Evolutionary conservation across 2,113 vertebrate genomes (phyloP).

Genomic region (Mobula hypostoma): DNA sequence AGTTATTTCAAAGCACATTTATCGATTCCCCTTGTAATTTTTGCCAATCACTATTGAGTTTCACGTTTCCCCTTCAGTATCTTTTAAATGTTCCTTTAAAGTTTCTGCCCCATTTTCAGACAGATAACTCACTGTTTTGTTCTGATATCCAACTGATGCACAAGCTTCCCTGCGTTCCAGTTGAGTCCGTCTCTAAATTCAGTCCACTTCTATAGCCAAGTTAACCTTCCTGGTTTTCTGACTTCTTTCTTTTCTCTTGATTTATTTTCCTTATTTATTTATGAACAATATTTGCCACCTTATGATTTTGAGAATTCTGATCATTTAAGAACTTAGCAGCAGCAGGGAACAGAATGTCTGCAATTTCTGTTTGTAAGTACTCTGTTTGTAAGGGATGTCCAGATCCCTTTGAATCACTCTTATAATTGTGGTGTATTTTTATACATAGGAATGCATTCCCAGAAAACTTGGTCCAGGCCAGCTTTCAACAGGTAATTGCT

Average conservation of each 20-base stretch:
- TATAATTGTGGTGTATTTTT: neutral
- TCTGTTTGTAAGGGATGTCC: neutral
- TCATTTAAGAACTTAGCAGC: neutral
- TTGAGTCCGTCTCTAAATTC: neutral
- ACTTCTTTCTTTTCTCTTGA: neutral
- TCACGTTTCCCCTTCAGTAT: neutral
- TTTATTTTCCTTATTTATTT: neutral
- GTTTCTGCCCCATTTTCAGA: neutral
- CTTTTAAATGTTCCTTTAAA: neutral
- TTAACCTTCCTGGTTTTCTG: neutral
- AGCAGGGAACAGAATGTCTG: neutral
- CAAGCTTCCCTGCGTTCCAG: neutral
- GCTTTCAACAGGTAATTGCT: constrained; percentile 85
- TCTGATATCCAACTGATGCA: no score
- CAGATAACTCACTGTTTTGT: neutral
- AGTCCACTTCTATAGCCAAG: neutral
- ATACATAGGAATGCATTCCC: constrained; percentile 90
- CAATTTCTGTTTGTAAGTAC: neutral
- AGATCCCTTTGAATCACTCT: neutral
- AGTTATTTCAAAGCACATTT: neutral
- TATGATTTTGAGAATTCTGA: neutral
- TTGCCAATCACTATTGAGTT: neutral
- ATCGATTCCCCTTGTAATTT: no score
- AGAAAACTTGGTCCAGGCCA: constrained; percentile 92
- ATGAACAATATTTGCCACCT: no score